These are phyloP conservation scores for Lycophotia porphyrea DNA, from an alignment of 2,888 invertebrate species.

Conservation along the genomic window DNA sequence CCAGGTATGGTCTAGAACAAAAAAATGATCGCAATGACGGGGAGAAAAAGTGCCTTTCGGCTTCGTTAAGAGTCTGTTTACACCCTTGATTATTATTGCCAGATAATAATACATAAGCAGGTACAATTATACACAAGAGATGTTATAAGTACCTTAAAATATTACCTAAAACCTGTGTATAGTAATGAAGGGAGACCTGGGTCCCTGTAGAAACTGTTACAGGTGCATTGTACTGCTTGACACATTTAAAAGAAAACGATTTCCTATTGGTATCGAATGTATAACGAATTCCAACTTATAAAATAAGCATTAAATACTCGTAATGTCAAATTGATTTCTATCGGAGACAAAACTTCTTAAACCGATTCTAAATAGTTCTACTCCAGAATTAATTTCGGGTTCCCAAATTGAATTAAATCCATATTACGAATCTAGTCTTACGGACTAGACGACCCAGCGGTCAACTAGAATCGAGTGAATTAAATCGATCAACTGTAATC, in stretches of 20 bases:
- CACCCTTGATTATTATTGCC: too few species aligned
- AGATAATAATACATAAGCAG: too few species aligned
- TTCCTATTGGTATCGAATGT: not conserved
- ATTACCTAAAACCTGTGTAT: too few species aligned
- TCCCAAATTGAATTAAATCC: conserved; percentile 10
- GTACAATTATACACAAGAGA: too few species aligned
- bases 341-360: not conserved
- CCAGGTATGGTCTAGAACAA: too few species aligned
- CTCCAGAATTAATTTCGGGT: not conserved
- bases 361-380: not conserved
- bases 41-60: too few species aligned
- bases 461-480: conserved; percentile 29
- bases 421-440: not conserved
- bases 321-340: not conserved
- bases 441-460: conserved; percentile 1
- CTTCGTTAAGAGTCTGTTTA: too few species aligned
- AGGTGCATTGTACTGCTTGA: too few species aligned
- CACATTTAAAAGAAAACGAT: too few species aligned
- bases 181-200: too few species aligned
- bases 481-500: conserved; percentile 28
- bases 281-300: not conserved
- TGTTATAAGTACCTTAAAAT: too few species aligned
- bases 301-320: not conserved
- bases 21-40: too few species aligned
- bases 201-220: not conserved